Evolutionary conservation across 2,888 invertebrate genomes (phyloP).

Genomic region (Timema podura): DNA sequence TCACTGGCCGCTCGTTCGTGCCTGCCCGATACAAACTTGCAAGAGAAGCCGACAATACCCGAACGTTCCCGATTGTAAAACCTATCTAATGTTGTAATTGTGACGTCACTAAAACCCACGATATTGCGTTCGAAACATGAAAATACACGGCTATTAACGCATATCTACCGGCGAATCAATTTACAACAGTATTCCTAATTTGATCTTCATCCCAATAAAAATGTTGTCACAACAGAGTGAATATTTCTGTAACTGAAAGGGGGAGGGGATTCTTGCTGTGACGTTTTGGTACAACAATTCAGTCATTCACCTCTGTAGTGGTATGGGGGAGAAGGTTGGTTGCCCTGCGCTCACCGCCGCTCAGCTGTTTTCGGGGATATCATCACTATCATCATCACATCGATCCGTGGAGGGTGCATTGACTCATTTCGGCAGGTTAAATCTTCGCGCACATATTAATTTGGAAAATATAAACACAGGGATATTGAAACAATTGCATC

Average conservation of each 20-base stretch:
- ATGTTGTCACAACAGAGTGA: too few species aligned
- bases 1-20: conserved; percentile 29
- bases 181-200: too few species aligned
- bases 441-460: neutral
- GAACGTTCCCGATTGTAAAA: conserved; percentile 22
- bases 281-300: conserved; percentile 29
- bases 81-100: conserved; percentile 14
- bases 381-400: conserved; percentile 18
- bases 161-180: neutral
- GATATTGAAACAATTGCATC: too few species aligned
- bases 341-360: conserved; percentile 21
- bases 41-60: conserved; percentile 24
- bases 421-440: conserved; percentile 23
- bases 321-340: conserved; percentile 25
- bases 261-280: conserved; percentile 21
- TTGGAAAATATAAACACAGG: too few species aligned
- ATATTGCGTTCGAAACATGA: neutral
- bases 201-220: too few species aligned
- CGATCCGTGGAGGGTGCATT: conserved; percentile 26
- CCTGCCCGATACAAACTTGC: conserved; percentile 18
- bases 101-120: conserved; percentile 26
- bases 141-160: neutral
- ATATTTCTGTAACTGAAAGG: neutral
- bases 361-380: conserved; percentile 29
- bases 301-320: conserved; percentile 30